Base-by-base conservation (phyloP, 2,797 vertebrate genomes). In the Huso huso region DNA sequence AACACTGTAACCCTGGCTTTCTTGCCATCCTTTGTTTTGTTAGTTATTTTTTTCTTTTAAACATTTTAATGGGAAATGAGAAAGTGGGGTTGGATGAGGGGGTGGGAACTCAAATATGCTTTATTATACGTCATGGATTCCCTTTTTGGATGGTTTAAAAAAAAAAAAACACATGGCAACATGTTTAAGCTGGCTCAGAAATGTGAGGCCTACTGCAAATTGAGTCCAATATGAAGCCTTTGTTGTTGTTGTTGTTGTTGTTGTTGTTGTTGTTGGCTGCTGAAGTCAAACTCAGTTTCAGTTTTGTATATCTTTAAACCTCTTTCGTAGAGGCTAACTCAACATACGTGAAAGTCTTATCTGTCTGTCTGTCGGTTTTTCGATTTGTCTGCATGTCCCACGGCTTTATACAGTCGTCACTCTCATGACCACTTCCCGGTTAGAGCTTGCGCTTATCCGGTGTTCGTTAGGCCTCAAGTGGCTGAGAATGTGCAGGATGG, bases 341-440 rank as follows among this genome's bases (percentile, higher is more conserved):
- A 61, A 52, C 63, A 8, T 3, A n/a, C 48, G 1, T 6, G 9
- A 10, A 62, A 9, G 59, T 67, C 69, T 52, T 5, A 8, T 51
- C 12, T 18, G 18, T 48, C 61, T 13, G 59, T 15, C 55, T 6
- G 60, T 5, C 64, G 48, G 7, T 11, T n/a, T 11, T 3, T 57
- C 2, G 3, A 58, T 61, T 65, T 52, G 1, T 60, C 7, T 3
- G 59, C 1, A 50, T 3, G 7, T 23, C 65, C 53, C 68, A 11
- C 49, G 37, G 2, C 6, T 81, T 94, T 90, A 96, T 84, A 95
- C 94, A 0, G 94, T 96, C 74, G 94, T 96, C 80, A 96, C 94
- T 78, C 94, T 89, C 94, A 96, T 96, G 76, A 96, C 93, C 75
- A 96, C 93, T 82, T 96, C 94, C 18, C 94, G 88, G 86, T 91